Base-by-base conservation (phyloP, 2,888 invertebrate genomes). In the Drosophila sordidula region DNA sequence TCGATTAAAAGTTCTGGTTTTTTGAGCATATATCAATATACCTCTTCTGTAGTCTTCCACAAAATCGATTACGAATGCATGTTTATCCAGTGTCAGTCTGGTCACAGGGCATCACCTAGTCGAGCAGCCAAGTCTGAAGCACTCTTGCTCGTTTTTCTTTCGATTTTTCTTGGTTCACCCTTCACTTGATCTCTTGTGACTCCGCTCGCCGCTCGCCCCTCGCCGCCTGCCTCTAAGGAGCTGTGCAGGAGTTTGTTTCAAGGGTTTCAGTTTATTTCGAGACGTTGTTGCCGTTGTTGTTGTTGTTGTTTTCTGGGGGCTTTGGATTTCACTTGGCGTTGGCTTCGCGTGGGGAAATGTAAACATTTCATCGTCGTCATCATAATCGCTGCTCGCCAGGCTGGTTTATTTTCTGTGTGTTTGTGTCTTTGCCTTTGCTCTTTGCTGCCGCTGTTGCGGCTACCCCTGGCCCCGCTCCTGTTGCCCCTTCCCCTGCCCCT, bases 291-390 rank as follows among this genome's bases (percentile, higher is more conserved):
- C 18, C 11, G 26, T 18, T 29, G 41, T 32, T 52, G 41, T 41
- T 26, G 16, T 50, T 39, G 58, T 59, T 56, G 64, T 56, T 59
- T 59, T 70, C 70, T 75, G 81, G 88, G 86, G 86, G 80, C 83
- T 83, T 83, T 80, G 61, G 79, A 85, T 83, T 76, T 85, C 75
- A 74, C 78, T 74, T 74, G 71, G 75, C 65, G 62, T 70, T 56
- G 59, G 63, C 78, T 79, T 74, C 75, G 85, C 73, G 88, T 86
- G 86, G 87, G 86, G 88, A 86, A 88, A 88, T 80, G 84, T 88
- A 86, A 86, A 86, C 88, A 86, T 78, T 78, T 78, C 75, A 75
- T 73, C 71, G 87, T 79, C 80, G 65, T 82, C 82, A 72, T 87
- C 84, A 75, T 84, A 71, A 84, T 79, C 75, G 38, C 44, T 45